Evolutionary conservation across 2,797 vertebrate genomes (phyloP).

Genomic region (Anniella stebbinsi): DNA sequence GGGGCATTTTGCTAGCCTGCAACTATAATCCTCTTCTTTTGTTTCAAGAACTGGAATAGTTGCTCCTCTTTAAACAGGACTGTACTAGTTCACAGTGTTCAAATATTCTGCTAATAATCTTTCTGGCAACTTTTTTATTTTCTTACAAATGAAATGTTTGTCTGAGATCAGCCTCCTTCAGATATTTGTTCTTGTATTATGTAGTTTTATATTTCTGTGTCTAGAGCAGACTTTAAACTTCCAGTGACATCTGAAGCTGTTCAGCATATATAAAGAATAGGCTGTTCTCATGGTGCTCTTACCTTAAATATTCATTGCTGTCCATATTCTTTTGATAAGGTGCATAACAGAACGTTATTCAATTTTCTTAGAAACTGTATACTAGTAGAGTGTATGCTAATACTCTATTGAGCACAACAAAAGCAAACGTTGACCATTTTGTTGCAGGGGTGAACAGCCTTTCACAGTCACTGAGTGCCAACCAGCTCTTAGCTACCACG

Average conservation of each 20-base stretch:
- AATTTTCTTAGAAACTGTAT: neutral
- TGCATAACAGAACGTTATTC: neutral
- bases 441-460: conserved; percentile 95
- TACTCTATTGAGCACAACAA: rapidly evolving
- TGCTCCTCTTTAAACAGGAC: conserved; percentile 50
- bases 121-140: conserved; percentile 37
- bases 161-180: neutral
- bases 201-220: neutral
- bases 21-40: neutral
- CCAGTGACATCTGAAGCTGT: neutral
- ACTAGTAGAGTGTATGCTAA: neutral
- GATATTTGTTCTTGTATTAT: neutral
- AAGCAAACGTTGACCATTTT: neutral
- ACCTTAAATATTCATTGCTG: neutral
- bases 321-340: neutral
- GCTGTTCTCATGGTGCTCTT: neutral
- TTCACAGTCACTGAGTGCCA: conserved; percentile 97
- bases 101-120: conserved; percentile 47
- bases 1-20: neutral
- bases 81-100: neutral
- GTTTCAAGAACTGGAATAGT: neutral
- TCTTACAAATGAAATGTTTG: conserved; percentile 40
- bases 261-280: neutral
- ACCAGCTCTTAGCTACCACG: conserved; percentile 88
- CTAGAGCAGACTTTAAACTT: neutral